Percentiles rank a stretch among this genome's conserved stretches.
Conservation (phyloP, 2,888 invertebrate genomes). For the Zele albiditarsus region DNA sequence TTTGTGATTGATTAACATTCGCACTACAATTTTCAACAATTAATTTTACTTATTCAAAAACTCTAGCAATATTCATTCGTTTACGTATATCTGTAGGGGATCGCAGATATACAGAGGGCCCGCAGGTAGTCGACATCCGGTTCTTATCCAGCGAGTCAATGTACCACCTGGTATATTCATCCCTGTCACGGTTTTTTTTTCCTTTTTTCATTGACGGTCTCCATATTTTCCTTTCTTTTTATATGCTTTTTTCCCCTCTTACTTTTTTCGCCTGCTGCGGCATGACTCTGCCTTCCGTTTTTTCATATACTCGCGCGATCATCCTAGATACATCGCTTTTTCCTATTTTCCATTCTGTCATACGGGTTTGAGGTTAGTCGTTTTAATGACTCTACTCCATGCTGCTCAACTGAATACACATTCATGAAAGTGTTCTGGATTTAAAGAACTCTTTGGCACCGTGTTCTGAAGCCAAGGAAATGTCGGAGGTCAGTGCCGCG, state of each 20-base stretch:
- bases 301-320: background rate
- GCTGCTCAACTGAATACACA: background rate
- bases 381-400: conserved; percentile 16
- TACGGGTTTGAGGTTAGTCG: background rate
- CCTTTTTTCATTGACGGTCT: background rate
- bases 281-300: conserved; percentile 19
- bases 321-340: conserved; percentile 4
- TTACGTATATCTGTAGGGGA: background rate
- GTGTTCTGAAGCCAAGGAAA: conserved; percentile 18
- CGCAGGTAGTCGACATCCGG: conserved; percentile 60
- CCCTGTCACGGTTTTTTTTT: conserved; percentile 20
- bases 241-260: conserved; percentile 20
- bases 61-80: background rate
- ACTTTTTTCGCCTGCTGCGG: background rate
- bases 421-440: conserved; percentile 13
- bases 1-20: background rate
- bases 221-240: conserved; percentile 12
- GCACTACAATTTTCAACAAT: background rate
- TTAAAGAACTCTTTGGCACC: conserved; percentile 31
- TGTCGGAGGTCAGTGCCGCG: conserved; percentile 39
- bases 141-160: conserved; percentile 57
- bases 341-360: conserved; percentile 9
- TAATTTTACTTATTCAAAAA: conserved; percentile 10
- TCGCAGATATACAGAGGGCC: conserved; percentile 23
- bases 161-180: conserved; percentile 57